A percentile compares a stretch with the other conserved stretches of the same genome.
These are phyloP conservation scores for Clusia tigrina DNA, from an alignment of 2,888 invertebrate species.

Conservation along the genomic window DNA sequence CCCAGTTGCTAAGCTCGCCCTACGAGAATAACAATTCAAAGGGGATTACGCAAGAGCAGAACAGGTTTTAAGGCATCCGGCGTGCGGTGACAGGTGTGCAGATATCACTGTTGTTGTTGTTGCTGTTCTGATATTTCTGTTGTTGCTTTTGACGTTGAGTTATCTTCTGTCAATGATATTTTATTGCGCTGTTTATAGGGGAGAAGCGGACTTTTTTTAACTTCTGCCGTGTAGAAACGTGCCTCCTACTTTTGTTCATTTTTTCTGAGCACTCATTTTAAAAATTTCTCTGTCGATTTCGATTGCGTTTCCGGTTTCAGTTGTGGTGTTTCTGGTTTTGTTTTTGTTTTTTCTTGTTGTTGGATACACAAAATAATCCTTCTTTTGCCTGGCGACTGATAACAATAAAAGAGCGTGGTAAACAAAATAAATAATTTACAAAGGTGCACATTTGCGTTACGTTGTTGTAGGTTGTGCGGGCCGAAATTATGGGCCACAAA, in stretches of 20 bases:
- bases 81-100: too few species aligned
- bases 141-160: too few species aligned
- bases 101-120: too few species aligned
- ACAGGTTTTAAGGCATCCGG: too few species aligned
- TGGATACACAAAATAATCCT: too few species aligned
- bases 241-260: not conserved
- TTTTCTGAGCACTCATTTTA: not conserved
- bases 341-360: not conserved
- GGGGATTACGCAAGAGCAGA: too few species aligned
- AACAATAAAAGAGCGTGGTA: conserved; percentile 2
- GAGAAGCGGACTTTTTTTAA: not conserved
- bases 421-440: not conserved
- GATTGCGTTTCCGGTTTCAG: not conserved
- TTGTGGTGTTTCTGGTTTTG: not conserved
- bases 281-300: not conserved
- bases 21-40: too few species aligned
- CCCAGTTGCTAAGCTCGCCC: too few species aligned
- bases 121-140: too few species aligned
- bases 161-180: too few species aligned
- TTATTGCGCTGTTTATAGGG: too few species aligned
- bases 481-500: not conserved
- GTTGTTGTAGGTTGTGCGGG: not conserved
- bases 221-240: too few species aligned
- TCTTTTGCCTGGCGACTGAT: not conserved
- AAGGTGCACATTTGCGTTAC: not conserved